These are phyloP conservation scores for Deilephila elpenor DNA, from an alignment of 2,888 invertebrate species.

Conservation along the genomic window DNA sequence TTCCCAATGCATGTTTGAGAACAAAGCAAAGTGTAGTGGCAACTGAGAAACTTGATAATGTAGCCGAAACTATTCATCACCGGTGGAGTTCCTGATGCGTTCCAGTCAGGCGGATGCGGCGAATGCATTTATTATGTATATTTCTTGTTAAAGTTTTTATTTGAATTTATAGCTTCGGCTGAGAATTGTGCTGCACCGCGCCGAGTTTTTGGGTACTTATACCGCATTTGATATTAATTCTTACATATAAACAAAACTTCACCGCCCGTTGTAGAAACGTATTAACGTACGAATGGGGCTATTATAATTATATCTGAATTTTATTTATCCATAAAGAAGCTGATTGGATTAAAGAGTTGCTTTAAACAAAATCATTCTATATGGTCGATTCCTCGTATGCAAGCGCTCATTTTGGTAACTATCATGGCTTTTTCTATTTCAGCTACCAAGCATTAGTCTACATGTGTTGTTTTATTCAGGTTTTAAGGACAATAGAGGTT, in stretches of 20 bases:
- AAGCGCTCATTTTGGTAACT: too few species aligned
- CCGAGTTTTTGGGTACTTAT: neutral
- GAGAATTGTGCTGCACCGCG: neutral
- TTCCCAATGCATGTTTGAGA: constrained; percentile 21
- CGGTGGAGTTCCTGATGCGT: neutral
- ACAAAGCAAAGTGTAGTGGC: constrained; percentile 3
- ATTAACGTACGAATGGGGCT: too few species aligned
- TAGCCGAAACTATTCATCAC: constrained; percentile 14
- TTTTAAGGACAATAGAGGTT: too few species aligned
- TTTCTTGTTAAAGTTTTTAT: constrained; percentile 18
- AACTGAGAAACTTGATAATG: constrained; percentile 3
- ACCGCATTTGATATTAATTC: neutral
- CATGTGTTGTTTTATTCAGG: too few species aligned
- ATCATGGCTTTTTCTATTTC: too few species aligned
- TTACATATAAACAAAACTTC: neutral
- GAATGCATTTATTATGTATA: constrained; percentile 20
- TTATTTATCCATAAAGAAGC: too few species aligned
- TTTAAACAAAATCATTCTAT: too few species aligned
- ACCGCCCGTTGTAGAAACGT: too few species aligned
- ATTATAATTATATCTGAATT: too few species aligned
- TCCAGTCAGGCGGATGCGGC: constrained; percentile 14
- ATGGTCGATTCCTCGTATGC: too few species aligned
- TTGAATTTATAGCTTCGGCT: constrained; percentile 16
- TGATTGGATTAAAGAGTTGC: too few species aligned
- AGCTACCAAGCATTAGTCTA: too few species aligned